These are phyloP conservation scores for Acanthurus leucopareius DNA, from an alignment of 2,797 vertebrate genomes.

Conservation along the genomic window DNA sequence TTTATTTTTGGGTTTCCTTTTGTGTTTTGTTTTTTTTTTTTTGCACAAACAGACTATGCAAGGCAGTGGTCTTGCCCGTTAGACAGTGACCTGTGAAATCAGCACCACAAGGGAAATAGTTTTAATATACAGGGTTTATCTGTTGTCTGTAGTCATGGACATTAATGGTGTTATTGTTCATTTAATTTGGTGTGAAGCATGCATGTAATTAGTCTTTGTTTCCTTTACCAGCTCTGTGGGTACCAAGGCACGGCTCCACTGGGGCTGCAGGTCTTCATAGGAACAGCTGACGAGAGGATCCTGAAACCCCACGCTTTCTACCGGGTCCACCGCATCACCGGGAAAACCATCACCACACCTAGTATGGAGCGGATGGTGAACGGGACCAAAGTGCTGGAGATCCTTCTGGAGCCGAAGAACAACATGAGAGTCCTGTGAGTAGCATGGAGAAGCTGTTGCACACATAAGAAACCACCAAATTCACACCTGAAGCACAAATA, in stretches of 20 bases:
- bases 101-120: constrained; percentile 14
- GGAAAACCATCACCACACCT: constrained; percentile 96
- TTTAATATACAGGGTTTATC: neutral
- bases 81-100: constrained; percentile 31
- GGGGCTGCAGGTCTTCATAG: constrained; percentile 96
- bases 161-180: constrained; percentile 13
- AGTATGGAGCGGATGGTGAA: constrained; percentile 93
- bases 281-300: constrained; percentile 94
- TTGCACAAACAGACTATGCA: constrained; percentile 44
- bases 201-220: constrained; percentile 18
- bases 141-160: constrained; percentile 3
- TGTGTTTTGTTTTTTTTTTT: neutral
- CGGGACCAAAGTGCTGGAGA: constrained; percentile 95
- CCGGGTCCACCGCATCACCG: constrained; percentile 97
- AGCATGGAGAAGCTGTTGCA: neutral
- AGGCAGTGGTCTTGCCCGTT: constrained; percentile 42
- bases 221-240: constrained; percentile 88
- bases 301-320: constrained; percentile 99
- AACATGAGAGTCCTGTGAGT: constrained; percentile 96
- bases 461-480: neutral
- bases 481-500: neutral
- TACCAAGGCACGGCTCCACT: constrained; percentile 93
- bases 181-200: constrained; percentile 19
- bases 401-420: constrained; percentile 94
- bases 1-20: constrained; percentile 11